These are phyloP conservation scores for Blastobasis lacticolella DNA, from an alignment of 2,888 invertebrate species.

Conservation along the genomic window DNA sequence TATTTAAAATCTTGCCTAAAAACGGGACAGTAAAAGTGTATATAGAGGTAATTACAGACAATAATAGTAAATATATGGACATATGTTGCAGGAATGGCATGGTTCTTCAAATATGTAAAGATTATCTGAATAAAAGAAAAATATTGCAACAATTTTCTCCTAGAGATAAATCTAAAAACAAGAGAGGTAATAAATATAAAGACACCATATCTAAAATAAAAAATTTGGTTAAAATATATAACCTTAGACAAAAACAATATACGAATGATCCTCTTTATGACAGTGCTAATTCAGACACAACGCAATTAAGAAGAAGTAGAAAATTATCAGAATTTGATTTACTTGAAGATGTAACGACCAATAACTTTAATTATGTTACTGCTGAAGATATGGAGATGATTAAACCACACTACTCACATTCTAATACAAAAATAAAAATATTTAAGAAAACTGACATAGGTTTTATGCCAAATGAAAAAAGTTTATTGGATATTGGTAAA, in stretches of 20 bases:
- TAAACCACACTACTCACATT: too few species aligned
- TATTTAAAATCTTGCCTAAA: slow-evolving; percentile 38
- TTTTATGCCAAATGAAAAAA: too few species aligned
- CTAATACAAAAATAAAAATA: too few species aligned
- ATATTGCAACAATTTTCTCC: slow-evolving; percentile 2
- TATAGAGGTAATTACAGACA: slow-evolving; percentile 31
- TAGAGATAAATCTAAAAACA: slow-evolving; percentile 7
- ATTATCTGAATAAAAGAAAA: slow-evolving; percentile 3
- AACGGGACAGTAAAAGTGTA: slow-evolving; percentile 46
- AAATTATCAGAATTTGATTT: too few species aligned
- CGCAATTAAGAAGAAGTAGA: too few species aligned
- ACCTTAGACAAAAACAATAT: slow-evolving; percentile 17
- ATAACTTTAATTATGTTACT: background rate
- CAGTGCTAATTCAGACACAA: background rate
- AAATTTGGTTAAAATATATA: slow-evolving; percentile 30
- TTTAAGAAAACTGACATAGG: too few species aligned
- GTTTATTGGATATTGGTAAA: too few species aligned
- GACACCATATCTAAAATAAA: slow-evolving; percentile 35
- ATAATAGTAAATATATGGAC: slow-evolving; percentile 29
- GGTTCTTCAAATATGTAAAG: slow-evolving; percentile 16
- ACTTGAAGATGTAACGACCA: background rate
- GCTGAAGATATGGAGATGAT: too few species aligned
- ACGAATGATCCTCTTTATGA: background rate
- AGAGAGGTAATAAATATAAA: slow-evolving; percentile 16
- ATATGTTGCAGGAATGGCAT: slow-evolving; percentile 32